Evolutionary conservation across 2,888 invertebrate species (phyloP).

Genomic region (Eremobia ochroleuca): DNA sequence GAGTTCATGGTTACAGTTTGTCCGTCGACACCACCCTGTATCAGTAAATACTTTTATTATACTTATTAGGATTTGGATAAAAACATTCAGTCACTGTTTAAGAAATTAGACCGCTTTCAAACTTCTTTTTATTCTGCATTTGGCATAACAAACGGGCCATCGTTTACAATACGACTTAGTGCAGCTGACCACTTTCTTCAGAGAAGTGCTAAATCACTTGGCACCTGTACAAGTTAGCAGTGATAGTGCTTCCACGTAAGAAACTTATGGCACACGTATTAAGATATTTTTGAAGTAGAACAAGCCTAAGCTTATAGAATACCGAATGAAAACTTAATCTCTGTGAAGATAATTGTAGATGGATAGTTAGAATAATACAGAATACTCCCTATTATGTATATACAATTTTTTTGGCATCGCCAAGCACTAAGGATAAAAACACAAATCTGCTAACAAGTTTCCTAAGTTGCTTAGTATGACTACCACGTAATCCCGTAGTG

Average conservation of each 20-base stretch:
- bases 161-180: slow-evolving; percentile 35
- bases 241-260: neutral
- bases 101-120: slow-evolving; percentile 45
- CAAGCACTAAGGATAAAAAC: neutral
- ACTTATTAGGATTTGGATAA: neutral
- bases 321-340: too few species aligned
- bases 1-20: too few species aligned
- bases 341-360: too few species aligned
- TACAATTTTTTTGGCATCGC: neutral
- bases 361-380: too few species aligned
- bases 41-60: neutral
- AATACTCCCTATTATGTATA: too few species aligned
- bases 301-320: too few species aligned
- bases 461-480: neutral
- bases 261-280: slow-evolving; percentile 10
- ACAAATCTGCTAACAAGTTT: neutral
- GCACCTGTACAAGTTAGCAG: slow-evolving; percentile 34
- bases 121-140: slow-evolving; percentile 28
- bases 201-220: slow-evolving; percentile 41
- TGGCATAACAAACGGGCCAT: slow-evolving; percentile 36
- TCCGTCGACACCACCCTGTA: too few species aligned
- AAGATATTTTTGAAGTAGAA: too few species aligned
- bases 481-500: neutral
- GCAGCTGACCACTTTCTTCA: slow-evolving; percentile 31
- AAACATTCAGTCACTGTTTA: slow-evolving; percentile 24